phyloP scores from a whole-genome alignment of 2,888 invertebrate genomes.

The Rhagonycha lutea region DNA sequence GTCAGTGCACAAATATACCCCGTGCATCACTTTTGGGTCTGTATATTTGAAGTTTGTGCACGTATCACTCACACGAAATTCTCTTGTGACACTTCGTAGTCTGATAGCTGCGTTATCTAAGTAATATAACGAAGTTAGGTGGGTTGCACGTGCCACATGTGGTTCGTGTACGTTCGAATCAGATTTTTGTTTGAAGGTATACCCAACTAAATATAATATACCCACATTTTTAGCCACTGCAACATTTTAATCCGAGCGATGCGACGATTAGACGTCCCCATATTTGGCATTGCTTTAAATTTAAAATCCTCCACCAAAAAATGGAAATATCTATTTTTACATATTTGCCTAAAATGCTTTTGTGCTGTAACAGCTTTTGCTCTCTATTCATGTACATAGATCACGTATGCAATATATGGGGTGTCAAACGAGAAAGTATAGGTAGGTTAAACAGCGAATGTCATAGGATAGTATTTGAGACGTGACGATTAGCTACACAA shows the following conservation, averaged over 20 bases:
- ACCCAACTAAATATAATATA: neutral
- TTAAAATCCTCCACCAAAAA: neutral
- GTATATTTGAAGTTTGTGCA: conserved; percentile 26
- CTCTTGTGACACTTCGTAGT: conserved; percentile 22
- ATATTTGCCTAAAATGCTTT: conserved; percentile 4
- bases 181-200: neutral
- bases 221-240: neutral
- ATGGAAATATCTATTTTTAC: neutral
- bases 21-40: conserved; percentile 19
- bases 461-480: conserved; percentile 8
- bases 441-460: conserved; percentile 4
- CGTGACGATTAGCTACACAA: conserved; percentile 9
- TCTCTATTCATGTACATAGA: conserved; percentile 16
- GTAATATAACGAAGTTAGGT: conserved; percentile 25
- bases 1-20: conserved; percentile 19
- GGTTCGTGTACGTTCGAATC: neutral
- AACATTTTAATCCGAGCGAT: neutral
- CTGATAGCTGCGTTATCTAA: conserved; percentile 28
- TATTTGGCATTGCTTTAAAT: neutral
- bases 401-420: conserved; percentile 25
- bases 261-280: neutral
- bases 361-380: conserved; percentile 7
- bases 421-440: conserved; percentile 6
- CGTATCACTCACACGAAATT: conserved; percentile 30
- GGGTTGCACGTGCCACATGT: conserved; percentile 17